Conservation (phyloP, 2,888 invertebrate genomes). For the Drosophila histrio region DNA sequence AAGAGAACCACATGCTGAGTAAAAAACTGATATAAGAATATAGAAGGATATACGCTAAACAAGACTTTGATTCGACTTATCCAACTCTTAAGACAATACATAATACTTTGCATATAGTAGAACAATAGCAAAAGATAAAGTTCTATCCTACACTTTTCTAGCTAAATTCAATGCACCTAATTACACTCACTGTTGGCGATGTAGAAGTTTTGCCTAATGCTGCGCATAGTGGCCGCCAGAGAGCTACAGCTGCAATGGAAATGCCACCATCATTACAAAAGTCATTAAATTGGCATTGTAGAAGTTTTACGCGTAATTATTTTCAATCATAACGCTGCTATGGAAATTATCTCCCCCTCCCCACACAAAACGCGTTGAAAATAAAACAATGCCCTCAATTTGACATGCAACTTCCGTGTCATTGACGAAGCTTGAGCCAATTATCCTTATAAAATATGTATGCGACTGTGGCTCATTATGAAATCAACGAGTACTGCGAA, state of each 20-base stretch:
- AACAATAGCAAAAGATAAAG: neutral
- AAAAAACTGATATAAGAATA: too few relatives aligned
- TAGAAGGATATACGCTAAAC: too few relatives aligned
- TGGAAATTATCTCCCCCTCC: neutral
- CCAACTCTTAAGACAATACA: neutral
- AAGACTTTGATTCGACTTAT: too few relatives aligned
- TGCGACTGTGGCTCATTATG: slow-evolving; percentile 21
- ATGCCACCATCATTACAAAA: slow-evolving; percentile 28
- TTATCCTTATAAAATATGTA: slow-evolving; percentile 48
- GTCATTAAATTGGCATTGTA: slow-evolving; percentile 43
- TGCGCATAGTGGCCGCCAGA: slow-evolving; percentile 18
- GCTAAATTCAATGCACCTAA: slow-evolving; percentile 22
- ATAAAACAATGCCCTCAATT: slow-evolving; percentile 39
- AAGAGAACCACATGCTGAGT: too few relatives aligned
- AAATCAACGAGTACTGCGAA: slow-evolving; percentile 20
- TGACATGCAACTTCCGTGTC: slow-evolving; percentile 17
- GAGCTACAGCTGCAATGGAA: slow-evolving; percentile 23
- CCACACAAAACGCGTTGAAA: neutral
- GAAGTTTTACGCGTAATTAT: slow-evolving; percentile 55
- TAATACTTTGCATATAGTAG: neutral
- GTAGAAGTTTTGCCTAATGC: slow-evolving; percentile 41
- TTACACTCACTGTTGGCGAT: slow-evolving; percentile 23
- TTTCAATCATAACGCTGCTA: slow-evolving; percentile 30
- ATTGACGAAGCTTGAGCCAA: slow-evolving; percentile 21
- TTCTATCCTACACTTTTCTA: neutral